A percentile compares a stretch with the other conserved stretches of the same genome.
Conservation (phyloP, 2,888 invertebrate genomes). For the Drosophila aldrichi region DNA sequence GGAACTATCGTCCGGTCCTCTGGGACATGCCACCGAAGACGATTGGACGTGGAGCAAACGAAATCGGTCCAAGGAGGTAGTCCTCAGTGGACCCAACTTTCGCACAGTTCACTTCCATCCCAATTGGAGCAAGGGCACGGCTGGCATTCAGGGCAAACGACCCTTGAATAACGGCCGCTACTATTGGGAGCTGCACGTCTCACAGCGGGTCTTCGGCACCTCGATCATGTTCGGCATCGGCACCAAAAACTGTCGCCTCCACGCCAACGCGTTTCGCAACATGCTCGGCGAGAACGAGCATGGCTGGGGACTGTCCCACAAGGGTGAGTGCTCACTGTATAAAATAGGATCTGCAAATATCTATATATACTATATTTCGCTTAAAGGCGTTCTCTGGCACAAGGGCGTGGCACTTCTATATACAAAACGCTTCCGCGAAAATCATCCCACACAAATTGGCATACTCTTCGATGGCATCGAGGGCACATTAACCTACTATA, state of each 20-base stretch:
- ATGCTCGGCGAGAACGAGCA: slow-evolving; percentile 90
- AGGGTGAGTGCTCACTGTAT: slow-evolving; percentile 83
- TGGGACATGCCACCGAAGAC: slow-evolving; percentile 87
- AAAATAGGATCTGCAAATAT: neutral
- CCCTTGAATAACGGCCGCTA: slow-evolving; percentile 88
- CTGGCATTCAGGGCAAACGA: slow-evolving; percentile 89
- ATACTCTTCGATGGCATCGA: slow-evolving; percentile 89
- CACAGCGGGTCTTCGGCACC: slow-evolving; percentile 90
- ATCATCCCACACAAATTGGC: slow-evolving; percentile 89
- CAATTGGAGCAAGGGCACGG: slow-evolving; percentile 91
- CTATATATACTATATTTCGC: neutral
- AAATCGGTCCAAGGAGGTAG: slow-evolving; percentile 87
- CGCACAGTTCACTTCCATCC: slow-evolving; percentile 90
- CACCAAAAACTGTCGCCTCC: slow-evolving; percentile 87
- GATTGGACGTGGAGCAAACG: slow-evolving; percentile 89
- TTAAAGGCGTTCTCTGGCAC: slow-evolving; percentile 88
- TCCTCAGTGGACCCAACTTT: slow-evolving; percentile 86
- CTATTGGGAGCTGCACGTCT: slow-evolving; percentile 89
- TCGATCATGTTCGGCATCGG: slow-evolving; percentile 91
- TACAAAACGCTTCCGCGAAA: slow-evolving; percentile 89
- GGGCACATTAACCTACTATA: slow-evolving; percentile 90
- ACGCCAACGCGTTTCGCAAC: slow-evolving; percentile 89
- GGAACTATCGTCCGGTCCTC: slow-evolving; percentile 57
- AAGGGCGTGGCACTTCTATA: slow-evolving; percentile 88
- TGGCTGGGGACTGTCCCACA: slow-evolving; percentile 91